Evolutionary conservation across 2,888 invertebrate species (phyloP), one percentile per base, ranked within the genome.

Genomic region (Brassicogethes aeneus): DNA sequence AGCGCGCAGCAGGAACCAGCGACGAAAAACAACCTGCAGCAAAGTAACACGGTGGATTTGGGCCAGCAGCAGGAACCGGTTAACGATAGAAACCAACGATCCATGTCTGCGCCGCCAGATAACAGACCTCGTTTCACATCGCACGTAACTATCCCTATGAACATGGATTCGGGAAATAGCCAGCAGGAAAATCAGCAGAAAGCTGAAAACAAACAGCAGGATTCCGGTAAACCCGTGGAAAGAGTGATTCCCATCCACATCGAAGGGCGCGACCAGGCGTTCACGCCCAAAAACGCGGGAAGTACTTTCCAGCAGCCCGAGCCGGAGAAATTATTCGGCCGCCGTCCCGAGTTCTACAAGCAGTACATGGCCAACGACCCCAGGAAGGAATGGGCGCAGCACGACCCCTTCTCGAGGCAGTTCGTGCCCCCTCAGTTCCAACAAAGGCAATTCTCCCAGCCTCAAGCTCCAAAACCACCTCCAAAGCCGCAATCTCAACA

Each of bases 231-330:
- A 48, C 69, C 76, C 33, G 80, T 77, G 54, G 82, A 88, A 36
- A 75, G 90, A 46, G 85, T 87, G 57, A 90, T 91, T 66, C 91
- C 91, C 15, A 91, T 91, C 48, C 85, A 85, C 59, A 85, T 91
- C 0, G 91, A 92, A 66, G 88, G 88, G 3, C 73, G 89, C 39
- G 85, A 86, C 54, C 82, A 84, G 57, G 87, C 88, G 1, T 77
- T 88, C 12, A 72, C 85, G 41, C 81, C 83, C 46, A 80, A 76
- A 59, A 71, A 73, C 44, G 65, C 48, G 32, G 43, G 43, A 37
- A 13, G 32, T 32, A 10, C 32, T 36, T 50, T 45, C 13, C 52
- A 49, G 5, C 59, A 46, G 45, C 57, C 54, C n/a, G 59, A 58
- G 39, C 42, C 56, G 1, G 61, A 62, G 36, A 53, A 51, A 41